phyloP scores from a whole-genome alignment of 2,888 invertebrate species.

The Drosophila sordidapex region DNA sequence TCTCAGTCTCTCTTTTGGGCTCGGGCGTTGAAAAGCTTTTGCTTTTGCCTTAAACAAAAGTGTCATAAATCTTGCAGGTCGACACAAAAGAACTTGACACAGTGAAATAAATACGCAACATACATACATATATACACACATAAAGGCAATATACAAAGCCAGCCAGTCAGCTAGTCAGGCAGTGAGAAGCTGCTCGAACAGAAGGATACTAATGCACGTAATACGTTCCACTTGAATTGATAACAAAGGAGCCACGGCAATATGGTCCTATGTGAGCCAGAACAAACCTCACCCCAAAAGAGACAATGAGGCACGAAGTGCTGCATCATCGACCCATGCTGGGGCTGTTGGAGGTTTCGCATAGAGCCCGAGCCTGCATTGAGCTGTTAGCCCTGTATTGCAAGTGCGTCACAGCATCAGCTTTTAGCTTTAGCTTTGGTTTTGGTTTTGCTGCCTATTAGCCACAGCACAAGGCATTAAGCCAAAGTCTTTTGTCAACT shows the following conservation, averaged over 20 bases:
- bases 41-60: slow-evolving; percentile 72
- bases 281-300: slow-evolving; percentile 4
- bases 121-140: slow-evolving; percentile 32
- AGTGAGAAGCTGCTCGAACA: slow-evolving; percentile 32
- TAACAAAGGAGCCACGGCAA: slow-evolving; percentile 59
- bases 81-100: slow-evolving; percentile 75
- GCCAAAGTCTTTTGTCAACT: slow-evolving; percentile 54
- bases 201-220: slow-evolving; percentile 80
- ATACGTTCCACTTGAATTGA: slow-evolving; percentile 78
- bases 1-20: neutral
- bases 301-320: slow-evolving; percentile 15
- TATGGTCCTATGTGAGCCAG: slow-evolving; percentile 14
- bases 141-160: slow-evolving; percentile 26
- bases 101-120: slow-evolving; percentile 70
- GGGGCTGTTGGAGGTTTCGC: slow-evolving; percentile 9
- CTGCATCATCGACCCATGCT: slow-evolving; percentile 41
- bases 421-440: neutral
- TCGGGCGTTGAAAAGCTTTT: slow-evolving; percentile 64
- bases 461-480: slow-evolving; percentile 27
- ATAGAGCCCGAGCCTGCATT: slow-evolving; percentile 13
- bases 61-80: slow-evolving; percentile 80
- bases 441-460: slow-evolving; percentile 49
- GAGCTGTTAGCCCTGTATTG: slow-evolving; percentile 13
- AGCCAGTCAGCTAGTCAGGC: slow-evolving; percentile 6
- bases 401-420: slow-evolving; percentile 45